Evolutionary conservation across 37 sponge, comb jelly and placozoan species (phyloP), one percentile per base, ranked within the genome.

Genomic region (Halichondria panicea): DNA sequence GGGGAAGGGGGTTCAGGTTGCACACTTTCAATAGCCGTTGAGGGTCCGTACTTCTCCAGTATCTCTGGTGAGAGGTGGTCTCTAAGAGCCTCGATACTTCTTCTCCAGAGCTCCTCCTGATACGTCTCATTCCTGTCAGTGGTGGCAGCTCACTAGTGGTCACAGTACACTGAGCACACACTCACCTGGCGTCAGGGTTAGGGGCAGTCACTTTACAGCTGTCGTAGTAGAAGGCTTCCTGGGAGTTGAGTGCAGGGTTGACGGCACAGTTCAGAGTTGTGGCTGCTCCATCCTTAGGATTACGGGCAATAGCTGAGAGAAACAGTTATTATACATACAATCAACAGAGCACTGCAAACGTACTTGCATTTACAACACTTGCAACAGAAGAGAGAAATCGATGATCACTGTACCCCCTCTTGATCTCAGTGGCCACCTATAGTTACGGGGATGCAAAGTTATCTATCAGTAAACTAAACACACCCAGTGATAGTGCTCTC

Each of bases 261-360:
- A 81, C 91, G 46, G 91, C 86, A 70, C 85, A 84, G 66, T 90
- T 90, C 36, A 90, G 62, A 31, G 82, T 71, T 36, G 86, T 81
- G 46, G 63, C 63, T 36, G 91, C 85, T 1, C 91, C 91, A 45
- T 76, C 65, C 22, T 43, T 18, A 24, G 72, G 72, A 39, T 63
- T 50, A 43, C 80, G 46, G 1, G 36, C 55, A 27, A 35, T 57
- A 2, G 28, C 78, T 66, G 56, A 28, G 27, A 39, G 28, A 36
- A 31, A 4, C 32, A 25, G 46, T 30, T 9, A 4, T 11, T 48
- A 48, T 48, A 18, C 11, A 64, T 5, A 61, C 22, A 35, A 54
- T 19, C 31, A 44, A 28, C 2, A n/a, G 4, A 37, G 21, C 3
- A 4, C 25, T 9, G 27, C 18, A 50, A 0, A 24, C 48, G 1